Evolutionary conservation across 2,888 invertebrate genomes (phyloP).

Genomic region (Drosophila kokeensis): DNA sequence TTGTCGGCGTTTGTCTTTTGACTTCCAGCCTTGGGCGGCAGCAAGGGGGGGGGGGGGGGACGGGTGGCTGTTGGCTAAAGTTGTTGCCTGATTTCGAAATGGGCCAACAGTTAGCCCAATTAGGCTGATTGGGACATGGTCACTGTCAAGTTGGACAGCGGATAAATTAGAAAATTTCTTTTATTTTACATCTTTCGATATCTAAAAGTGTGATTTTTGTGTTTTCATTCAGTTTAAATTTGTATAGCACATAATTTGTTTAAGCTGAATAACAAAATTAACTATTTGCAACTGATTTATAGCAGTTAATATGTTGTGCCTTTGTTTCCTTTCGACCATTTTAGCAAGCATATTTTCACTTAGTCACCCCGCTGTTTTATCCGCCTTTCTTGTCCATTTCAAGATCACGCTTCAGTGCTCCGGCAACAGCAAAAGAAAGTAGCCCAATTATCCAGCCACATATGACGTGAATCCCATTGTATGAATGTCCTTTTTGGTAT

Average conservation of each 20-base stretch:
- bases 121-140: conserved; percentile 66
- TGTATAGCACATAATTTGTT: not conserved
- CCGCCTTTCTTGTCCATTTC: conserved; percentile 13
- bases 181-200: not conserved
- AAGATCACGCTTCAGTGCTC: conserved; percentile 50
- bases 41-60: not conserved
- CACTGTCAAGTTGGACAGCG: conserved; percentile 48
- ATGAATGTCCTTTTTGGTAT: conserved; percentile 22
- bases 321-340: not conserved
- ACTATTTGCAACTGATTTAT: conserved; percentile 1
- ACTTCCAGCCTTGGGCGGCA: conserved; percentile 30
- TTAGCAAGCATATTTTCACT: conserved; percentile 4
- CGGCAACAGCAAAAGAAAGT: conserved; percentile 42
- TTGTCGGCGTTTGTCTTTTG: conserved; percentile 78
- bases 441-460: conserved; percentile 55
- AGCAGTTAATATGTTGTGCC: not conserved
- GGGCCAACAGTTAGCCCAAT: conserved; percentile 62
- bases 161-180: not conserved
- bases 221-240: not conserved
- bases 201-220: not conserved
- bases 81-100: conserved; percentile 40
- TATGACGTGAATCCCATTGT: conserved; percentile 52
- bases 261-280: not conserved
- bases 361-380: not conserved
- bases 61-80: conserved; percentile 7